These are phyloP conservation scores for Ennomos fuscantarius DNA, from an alignment of 2,888 invertebrate species.

Conservation along the genomic window DNA sequence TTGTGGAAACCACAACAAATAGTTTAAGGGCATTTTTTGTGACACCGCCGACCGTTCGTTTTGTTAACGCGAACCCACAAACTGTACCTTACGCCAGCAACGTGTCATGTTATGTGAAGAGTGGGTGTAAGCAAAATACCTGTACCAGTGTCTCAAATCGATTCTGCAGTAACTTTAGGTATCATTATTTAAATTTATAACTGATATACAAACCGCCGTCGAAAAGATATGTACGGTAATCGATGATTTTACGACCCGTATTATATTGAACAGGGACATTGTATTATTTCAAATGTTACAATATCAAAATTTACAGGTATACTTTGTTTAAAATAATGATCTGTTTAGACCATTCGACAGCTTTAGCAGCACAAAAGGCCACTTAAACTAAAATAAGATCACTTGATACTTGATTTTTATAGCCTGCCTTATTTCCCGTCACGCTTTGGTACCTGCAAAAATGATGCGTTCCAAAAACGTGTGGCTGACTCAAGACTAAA, in stretches of 20 bases:
- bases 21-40: slow-evolving; percentile 80
- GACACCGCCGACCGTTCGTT: slow-evolving; percentile 66
- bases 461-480: slow-evolving; percentile 59
- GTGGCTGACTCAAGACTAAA: slow-evolving; percentile 60
- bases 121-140: slow-evolving; percentile 30
- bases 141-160: slow-evolving; percentile 27
- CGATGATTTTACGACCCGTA: slow-evolving; percentile 47
- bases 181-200: slow-evolving; percentile 39
- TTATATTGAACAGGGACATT: slow-evolving; percentile 50
- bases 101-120: slow-evolving; percentile 25
- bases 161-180: slow-evolving; percentile 31
- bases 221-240: slow-evolving; percentile 38
- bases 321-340: slow-evolving; percentile 49
- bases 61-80: slow-evolving; percentile 69
- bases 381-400: slow-evolving; percentile 57
- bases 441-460: slow-evolving; percentile 61
- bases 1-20: slow-evolving; percentile 82
- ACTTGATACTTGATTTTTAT: slow-evolving; percentile 58
- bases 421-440: slow-evolving; percentile 55
- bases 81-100: slow-evolving; percentile 39
- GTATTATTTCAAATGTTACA: slow-evolving; percentile 50
- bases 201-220: slow-evolving; percentile 31
- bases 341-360: slow-evolving; percentile 51
- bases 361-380: slow-evolving; percentile 51
- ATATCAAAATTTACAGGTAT: slow-evolving; percentile 53